Conservation (phyloP, 2,888 invertebrate species). For the Epistrophe grossulariae region DNA sequence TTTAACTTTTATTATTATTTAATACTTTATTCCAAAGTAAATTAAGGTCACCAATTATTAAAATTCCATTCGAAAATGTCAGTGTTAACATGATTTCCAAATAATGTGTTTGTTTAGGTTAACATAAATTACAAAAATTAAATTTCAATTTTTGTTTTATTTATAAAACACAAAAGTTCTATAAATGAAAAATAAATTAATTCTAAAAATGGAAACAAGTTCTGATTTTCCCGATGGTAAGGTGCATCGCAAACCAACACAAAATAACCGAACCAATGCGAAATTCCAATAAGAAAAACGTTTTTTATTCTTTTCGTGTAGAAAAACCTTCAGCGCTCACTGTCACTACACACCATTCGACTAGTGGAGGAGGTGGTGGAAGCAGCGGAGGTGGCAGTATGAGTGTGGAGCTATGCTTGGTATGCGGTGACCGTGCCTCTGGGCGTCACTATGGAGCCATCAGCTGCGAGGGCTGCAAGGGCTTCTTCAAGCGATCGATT, state of each 20-base stretch:
- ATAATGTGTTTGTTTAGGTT: constrained; percentile 74
- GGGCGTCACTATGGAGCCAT: constrained; percentile 97
- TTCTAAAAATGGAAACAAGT: constrained; percentile 60
- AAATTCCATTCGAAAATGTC: constrained; percentile 37
- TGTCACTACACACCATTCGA: constrained; percentile 53
- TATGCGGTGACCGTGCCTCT: constrained; percentile 97
- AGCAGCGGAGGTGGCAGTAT: constrained; percentile 76
- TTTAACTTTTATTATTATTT: background rate
- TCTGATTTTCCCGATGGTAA: constrained; percentile 66
- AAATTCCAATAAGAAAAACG: constrained; percentile 47
- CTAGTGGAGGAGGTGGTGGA: constrained; percentile 36
- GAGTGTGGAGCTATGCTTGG: constrained; percentile 92
- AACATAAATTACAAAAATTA: constrained; percentile 60
- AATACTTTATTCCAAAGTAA: background rate
- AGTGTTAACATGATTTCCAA: constrained; percentile 22
- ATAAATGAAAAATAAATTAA: constrained; percentile 16
- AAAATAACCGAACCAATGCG: constrained; percentile 24
- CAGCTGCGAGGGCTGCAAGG: constrained; percentile 97
- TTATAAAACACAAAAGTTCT: background rate
- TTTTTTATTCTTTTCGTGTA: constrained; percentile 21
- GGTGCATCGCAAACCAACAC: background rate
- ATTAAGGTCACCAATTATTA: background rate
- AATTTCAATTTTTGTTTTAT: background rate
- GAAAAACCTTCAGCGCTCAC: constrained; percentile 66
- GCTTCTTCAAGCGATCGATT: constrained; percentile 98